Conservation (phyloP, 2,113 vertebrate genomes). For the Caretta caretta region DNA sequence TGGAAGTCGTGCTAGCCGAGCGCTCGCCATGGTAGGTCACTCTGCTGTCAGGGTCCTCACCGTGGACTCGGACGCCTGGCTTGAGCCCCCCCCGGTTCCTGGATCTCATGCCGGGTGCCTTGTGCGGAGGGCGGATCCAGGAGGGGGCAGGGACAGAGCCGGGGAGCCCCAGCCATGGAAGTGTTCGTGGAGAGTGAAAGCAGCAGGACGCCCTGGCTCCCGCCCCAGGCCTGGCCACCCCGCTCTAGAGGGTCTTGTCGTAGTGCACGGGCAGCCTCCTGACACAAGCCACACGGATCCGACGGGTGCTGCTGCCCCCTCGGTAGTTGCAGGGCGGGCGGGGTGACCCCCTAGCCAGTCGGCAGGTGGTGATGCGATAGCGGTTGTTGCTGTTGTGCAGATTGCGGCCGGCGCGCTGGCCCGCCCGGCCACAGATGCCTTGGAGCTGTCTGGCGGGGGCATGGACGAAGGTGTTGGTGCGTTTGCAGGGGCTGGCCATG, state of each 20-base stretch:
- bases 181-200: too few species aligned
- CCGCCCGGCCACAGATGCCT: constrained; percentile 27
- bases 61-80: too few species aligned
- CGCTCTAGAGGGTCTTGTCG: not conserved
- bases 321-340: constrained; percentile 53
- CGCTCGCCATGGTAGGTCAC: too few species aligned
- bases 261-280: constrained; percentile 64
- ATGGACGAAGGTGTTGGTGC: constrained; percentile 60
- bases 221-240: not conserved
- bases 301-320: not conserved
- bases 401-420: constrained; percentile 30
- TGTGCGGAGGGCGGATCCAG: not conserved
- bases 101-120: too few species aligned
- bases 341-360: constrained; percentile 9
- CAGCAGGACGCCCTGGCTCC: not conserved
- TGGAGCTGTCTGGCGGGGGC: constrained; percentile 50
- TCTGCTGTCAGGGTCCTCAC: too few species aligned
- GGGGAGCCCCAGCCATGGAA: not conserved
- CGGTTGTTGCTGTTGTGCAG: constrained; percentile 51
- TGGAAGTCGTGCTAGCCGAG: too few species aligned
- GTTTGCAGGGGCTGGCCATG: constrained; percentile 48
- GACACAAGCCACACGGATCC: constrained; percentile 58
- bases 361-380: constrained; percentile 59
- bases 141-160: not conserved
- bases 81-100: too few species aligned